Base-by-base conservation (phyloP, 2,113 vertebrate species). In the Ophthalmotilapia sp. region DNA sequence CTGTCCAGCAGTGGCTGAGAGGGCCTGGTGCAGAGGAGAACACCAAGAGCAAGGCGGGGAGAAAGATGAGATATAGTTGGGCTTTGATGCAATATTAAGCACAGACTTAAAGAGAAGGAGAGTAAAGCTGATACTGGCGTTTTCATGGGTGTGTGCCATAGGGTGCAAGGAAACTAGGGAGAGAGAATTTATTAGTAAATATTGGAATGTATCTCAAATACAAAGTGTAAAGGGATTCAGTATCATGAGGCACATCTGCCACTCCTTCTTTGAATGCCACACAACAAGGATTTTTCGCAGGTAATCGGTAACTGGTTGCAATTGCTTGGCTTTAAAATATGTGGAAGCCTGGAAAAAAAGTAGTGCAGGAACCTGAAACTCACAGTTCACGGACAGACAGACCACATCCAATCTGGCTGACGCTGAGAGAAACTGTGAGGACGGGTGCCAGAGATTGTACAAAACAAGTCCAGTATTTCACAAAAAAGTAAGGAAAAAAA, bases 1-100 rank as follows among this genome's bases (percentile, higher is more conserved):
- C 98, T 97, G 93, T 99, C 98, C 65, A 99, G 96, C 93, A 99
- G 97, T 90, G 98, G 98, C 97, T 99, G 99, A 93, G 99, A 99
- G 96, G 99, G 98, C 97, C 99, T 99, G 96, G 8, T 82, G 26
- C 56, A 49, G 23, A 21, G 19, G 1, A 53, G 54, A 54, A n/a
- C 6, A 60, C 47, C 21, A 15, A 77, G 55, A 19, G 54, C 47
- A 47, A 75, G 21, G 60, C 6, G 6, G 33, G 33, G 15, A 75
- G 47, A 23, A 54, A 45, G 42, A 82, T 23, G 82, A 73, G 60
- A 29, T 79, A 40, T 33, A 36, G 58, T 31, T 60, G 5, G 6
- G 10, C 33, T 91, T 89, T 93, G 85, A 88, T 85, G 82, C 80
- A 89, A 90, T 90, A 85, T 93, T 86, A 79, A 85, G 65, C 17